phyloP scores from a whole-genome alignment of 2,797 vertebrate genomes.

The Odontamblyopus rebecca region DNA sequence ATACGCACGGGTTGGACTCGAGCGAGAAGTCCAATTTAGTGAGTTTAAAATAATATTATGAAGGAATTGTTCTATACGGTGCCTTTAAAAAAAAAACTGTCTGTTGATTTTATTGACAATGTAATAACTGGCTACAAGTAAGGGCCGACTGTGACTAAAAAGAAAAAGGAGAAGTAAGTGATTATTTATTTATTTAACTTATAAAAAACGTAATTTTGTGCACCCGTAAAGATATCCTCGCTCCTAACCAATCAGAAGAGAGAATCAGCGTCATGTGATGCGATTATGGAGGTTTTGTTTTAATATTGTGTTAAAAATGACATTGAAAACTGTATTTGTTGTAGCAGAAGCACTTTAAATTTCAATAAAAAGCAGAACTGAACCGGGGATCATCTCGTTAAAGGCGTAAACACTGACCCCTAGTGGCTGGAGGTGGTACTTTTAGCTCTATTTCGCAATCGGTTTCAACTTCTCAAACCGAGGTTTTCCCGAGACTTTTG shows the following conservation, averaged over 20 bases:
- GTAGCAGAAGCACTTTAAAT: background rate
- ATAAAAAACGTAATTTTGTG: background rate
- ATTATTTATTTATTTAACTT: background rate
- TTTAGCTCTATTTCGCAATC: too few relatives aligned
- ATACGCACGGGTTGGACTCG: constrained; percentile 15
- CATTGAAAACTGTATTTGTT: background rate
- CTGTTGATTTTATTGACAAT: constrained; percentile 80
- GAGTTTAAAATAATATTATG: constrained; percentile 79
- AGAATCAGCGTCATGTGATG: background rate
- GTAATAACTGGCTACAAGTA: constrained; percentile 81
- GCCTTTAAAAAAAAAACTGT: constrained; percentile 95
- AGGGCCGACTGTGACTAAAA: constrained; percentile 88
- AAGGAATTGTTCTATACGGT: constrained; percentile 99
- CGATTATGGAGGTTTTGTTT: background rate
- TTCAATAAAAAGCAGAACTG: too few relatives aligned
- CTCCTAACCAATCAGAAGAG: constrained; percentile 3
- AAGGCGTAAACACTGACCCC: too few relatives aligned
- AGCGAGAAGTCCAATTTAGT: constrained; percentile 20
- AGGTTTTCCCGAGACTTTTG: too few relatives aligned
- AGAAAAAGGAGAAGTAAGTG: constrained; percentile 38
- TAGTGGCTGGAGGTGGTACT: too few relatives aligned
- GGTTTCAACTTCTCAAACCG: too few relatives aligned
- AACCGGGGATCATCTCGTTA: too few relatives aligned
- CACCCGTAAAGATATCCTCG: too few relatives aligned
- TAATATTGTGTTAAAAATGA: background rate